Evolutionary conservation across 2,113 vertebrate genomes (phyloP).

Genomic region (Forbesichthys agassizii): DNA sequence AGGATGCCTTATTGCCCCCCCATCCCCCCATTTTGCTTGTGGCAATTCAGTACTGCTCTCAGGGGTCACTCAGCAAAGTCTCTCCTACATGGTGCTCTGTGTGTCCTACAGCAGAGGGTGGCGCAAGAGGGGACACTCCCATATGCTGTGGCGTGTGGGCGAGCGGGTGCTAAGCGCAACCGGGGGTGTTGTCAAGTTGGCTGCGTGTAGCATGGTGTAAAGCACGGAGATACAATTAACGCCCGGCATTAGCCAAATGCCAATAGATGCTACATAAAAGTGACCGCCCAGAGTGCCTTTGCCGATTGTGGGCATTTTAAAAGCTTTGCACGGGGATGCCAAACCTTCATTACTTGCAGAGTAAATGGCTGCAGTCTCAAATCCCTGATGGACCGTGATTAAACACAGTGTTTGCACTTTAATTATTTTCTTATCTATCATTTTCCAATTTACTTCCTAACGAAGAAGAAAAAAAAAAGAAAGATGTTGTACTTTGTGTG

Average conservation of each 20-base stretch:
- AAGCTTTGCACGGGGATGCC: no score
- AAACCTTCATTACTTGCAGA: no score
- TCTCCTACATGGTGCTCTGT: constrained; percentile 8
- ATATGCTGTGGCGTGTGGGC: constrained; percentile 18
- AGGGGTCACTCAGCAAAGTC: constrained; percentile 59
- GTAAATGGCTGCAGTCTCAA: no score
- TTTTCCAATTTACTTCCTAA: no score
- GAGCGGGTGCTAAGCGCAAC: constrained; percentile 7
- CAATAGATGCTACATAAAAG: constrained; percentile 45
- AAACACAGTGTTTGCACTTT: no score
- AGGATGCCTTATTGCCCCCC: neutral
- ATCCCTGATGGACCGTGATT: no score
- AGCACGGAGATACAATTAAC: constrained; percentile 34
- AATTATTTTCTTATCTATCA: no score
- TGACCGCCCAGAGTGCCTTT: constrained; percentile 25
- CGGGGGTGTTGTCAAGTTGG: constrained; percentile 15
- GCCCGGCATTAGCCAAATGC: constrained; percentile 41
- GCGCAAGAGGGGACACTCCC: constrained; percentile 43
- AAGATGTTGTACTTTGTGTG: no score
- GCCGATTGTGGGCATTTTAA: no score
- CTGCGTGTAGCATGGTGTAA: constrained; percentile 25
- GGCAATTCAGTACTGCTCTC: constrained; percentile 31
- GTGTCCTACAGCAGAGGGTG: constrained; percentile 19
- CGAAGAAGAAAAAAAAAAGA: no score
- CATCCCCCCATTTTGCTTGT: constrained; percentile 19